phyloP scores from a whole-genome alignment of 1,140 invertebrate species.

The Drosophila sturtevanti region DNA sequence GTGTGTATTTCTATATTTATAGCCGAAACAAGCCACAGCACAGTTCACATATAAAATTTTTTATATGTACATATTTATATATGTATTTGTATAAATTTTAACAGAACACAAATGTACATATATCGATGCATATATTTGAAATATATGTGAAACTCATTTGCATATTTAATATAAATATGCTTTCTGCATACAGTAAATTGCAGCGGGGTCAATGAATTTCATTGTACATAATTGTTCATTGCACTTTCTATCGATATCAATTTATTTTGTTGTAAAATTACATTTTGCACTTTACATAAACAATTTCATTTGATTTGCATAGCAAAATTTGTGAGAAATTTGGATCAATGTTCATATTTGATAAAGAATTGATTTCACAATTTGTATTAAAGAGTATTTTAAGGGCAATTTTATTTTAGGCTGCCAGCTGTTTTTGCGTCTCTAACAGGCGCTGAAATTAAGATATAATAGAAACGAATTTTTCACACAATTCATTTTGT shows the following conservation, averaged over 20 bases:
- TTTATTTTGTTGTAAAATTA: constrained; percentile 25
- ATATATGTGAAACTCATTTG: constrained; percentile 39
- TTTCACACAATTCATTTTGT: background rate
- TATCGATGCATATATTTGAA: constrained; percentile 27
- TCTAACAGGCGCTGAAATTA: background rate
- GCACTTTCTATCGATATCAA: constrained; percentile 35
- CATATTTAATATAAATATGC: constrained; percentile 68
- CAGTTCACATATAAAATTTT: constrained; percentile 21
- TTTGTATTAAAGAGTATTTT: background rate
- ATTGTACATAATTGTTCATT: constrained; percentile 51
- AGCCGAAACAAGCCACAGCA: constrained; percentile 2
- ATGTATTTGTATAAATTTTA: constrained; percentile 15
- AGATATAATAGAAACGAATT: background rate
- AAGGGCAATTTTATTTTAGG: background rate
- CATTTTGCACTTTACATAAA: constrained; percentile 9
- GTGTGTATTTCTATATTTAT: constrained; percentile 28
- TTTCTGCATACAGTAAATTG: constrained; percentile 37
- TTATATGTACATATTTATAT: constrained; percentile 3
- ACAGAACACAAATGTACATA: constrained; percentile 28
- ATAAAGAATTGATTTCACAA: background rate
- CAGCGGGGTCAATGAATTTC: constrained; percentile 64
- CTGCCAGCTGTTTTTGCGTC: background rate
- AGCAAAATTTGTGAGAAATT: background rate
- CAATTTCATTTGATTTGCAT: constrained; percentile 11
- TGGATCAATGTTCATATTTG: background rate